phyloP scores from a whole-genome alignment of 2,888 invertebrate genomes.

The Eupithecia centaureata region DNA sequence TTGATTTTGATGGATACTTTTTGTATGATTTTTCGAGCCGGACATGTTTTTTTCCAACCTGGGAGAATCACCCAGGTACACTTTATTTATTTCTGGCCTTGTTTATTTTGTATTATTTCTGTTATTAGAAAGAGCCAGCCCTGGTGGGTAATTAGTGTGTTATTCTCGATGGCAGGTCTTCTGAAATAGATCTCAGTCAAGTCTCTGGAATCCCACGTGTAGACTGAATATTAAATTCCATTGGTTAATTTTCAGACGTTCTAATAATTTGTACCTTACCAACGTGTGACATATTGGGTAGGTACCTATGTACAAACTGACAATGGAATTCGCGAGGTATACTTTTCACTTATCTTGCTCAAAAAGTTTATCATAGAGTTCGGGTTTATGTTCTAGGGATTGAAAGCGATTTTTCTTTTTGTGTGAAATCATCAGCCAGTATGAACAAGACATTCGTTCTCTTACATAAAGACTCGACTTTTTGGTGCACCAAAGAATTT shows the following conservation, averaged over 20 bases:
- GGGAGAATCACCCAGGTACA: too few species aligned
- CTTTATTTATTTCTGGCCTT: neutral
- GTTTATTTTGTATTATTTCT: neutral
- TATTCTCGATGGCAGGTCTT: slow-evolving; percentile 30
- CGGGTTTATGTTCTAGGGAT: too few species aligned
- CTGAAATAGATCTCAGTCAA: slow-evolving; percentile 25
- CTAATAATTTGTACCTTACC: neutral
- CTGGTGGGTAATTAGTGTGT: slow-evolving; percentile 26
- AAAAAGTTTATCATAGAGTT: too few species aligned
- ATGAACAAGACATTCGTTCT: too few species aligned
- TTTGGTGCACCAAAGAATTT: too few species aligned
- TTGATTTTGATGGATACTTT: too few species aligned
- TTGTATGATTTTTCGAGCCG: too few species aligned
- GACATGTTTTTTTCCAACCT: too few species aligned
- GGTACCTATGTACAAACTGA: neutral
- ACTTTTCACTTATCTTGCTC: too few species aligned
- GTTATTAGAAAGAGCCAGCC: slow-evolving; percentile 14
- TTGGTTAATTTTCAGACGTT: neutral
- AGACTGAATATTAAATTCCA: slow-evolving; percentile 47
- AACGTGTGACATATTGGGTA: neutral
- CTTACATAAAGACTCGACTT: too few species aligned
- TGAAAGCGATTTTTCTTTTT: too few species aligned
- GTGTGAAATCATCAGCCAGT: too few species aligned
- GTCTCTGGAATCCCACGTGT: slow-evolving; percentile 51
- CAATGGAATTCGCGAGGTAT: neutral